Base-by-base conservation (phyloP, 2,888 invertebrate genomes). In the Ceriagrion tenellum region DNA sequence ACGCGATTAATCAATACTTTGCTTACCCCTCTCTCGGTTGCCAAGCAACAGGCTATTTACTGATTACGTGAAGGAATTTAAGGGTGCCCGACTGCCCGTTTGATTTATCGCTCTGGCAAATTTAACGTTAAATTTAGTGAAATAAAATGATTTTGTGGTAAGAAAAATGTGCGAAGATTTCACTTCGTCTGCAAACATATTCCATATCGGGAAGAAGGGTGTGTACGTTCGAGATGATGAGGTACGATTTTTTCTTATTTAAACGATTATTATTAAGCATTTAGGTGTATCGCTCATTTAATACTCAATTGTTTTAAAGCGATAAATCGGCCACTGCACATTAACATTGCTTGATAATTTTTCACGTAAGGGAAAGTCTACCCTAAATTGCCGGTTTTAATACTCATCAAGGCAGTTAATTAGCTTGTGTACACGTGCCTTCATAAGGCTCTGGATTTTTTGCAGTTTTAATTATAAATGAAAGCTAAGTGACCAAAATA, bases 151-250 rank as follows among this genome's bases (percentile, higher is more conserved):
- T 81, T 18, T 12, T 81, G 35, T 18, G 1, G 81, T 81, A 47
- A 93, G 40, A 40, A 63, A 69, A 93, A 69, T 93, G 40, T 40
- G 47, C 69, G 69, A 69, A n/a, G 47, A 69, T 26, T 40, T 47
- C 59, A 4, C 23, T 23, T 30, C 69, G 26, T 10, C 23, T 0
- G 3, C 63, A 93, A 93, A 63, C 59, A 23, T 93, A 47, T 93
- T 69, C 40, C 93, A 93, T 47, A 69, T 93, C n/a, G 93, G 93
- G 47, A 93, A 93, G 63, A 93, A 63, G 69, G 93, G 93, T 40
- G 40, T 93, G 23, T 69, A 69, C 35, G 35, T 63, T 40, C 47
- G 20, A 59, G 63, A 93, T 40, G 63, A 93, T 30, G 93, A 93
- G 93, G 93, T 93, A 93, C 63, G 69, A 35, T 20, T 88, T 88